Conservation (phyloP, 2,888 invertebrate species). For the Troilus luridus region DNA sequence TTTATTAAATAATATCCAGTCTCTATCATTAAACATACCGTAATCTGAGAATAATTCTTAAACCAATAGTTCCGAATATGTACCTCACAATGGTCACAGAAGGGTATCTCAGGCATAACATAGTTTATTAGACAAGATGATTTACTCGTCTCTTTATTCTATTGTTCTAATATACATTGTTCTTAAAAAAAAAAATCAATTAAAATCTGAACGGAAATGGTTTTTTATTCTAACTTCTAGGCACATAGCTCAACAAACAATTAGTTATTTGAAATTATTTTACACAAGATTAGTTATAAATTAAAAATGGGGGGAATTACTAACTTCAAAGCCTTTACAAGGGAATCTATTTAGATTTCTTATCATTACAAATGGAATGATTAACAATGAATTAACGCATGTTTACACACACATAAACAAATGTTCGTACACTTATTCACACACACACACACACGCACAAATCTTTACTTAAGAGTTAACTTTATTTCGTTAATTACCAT, state of each 20-base stretch:
- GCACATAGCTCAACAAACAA: neutral
- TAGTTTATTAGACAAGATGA: neutral
- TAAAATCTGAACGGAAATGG: neutral
- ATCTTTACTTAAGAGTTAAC: conserved; percentile 9
- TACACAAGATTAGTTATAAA: neutral
- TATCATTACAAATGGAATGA: conserved; percentile 22
- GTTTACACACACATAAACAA: neutral
- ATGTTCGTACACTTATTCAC: neutral
- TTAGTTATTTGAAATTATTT: neutral
- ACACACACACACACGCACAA: neutral
- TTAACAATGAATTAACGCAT: neutral
- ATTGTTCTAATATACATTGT: neutral
- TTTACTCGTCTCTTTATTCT: neutral
- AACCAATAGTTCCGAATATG: neutral
- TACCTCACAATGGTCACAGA: neutral
- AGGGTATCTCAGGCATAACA: neutral
- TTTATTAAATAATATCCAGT: no score
- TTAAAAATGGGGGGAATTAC: neutral
- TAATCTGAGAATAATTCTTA: neutral
- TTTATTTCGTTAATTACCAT: conserved; percentile 35
- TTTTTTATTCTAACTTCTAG: neutral
- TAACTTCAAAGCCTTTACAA: conserved; percentile 2
- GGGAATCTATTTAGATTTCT: neutral
- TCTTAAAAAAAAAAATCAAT: neutral
- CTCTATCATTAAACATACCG: neutral